Conservation (phyloP, 2,888 invertebrate species). For the Acleris sparsana region DNA sequence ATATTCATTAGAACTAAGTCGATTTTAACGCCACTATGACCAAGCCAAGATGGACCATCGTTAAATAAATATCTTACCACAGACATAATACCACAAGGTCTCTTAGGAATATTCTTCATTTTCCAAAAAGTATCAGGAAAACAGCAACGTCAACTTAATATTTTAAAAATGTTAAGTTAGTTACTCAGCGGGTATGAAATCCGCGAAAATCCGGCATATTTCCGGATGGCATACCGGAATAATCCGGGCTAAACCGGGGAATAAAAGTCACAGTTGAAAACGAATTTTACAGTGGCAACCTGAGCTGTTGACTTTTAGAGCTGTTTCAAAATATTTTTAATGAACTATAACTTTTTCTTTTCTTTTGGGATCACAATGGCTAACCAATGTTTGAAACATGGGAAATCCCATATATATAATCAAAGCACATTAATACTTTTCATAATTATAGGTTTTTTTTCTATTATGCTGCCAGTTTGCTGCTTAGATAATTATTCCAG, state of each 20-base stretch:
- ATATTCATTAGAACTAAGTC: too few relatives aligned
- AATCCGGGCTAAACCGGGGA: conserved; percentile 53
- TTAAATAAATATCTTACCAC: too few relatives aligned
- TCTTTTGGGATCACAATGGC: not conserved
- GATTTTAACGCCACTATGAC: too few relatives aligned
- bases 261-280: conserved; percentile 52
- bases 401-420: too few relatives aligned
- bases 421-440: too few relatives aligned
- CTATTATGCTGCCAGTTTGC: too few relatives aligned
- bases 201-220: conserved; percentile 53
- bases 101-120: not conserved
- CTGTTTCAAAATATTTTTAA: not conserved
- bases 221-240: conserved; percentile 52
- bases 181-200: conserved; percentile 50
- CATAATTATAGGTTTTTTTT: too few relatives aligned
- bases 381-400: not conserved
- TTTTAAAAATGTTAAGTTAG: conserved; percentile 39
- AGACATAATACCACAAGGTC: too few relatives aligned
- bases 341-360: not conserved
- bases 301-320: conserved; percentile 33
- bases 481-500: too few relatives aligned
- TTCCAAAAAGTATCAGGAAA: not conserved
- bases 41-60: too few relatives aligned
- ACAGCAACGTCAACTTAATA: conserved; percentile 1
- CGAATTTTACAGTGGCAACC: conserved; percentile 48